Evolutionary conservation across 2,888 invertebrate species (phyloP), one percentile per base, ranked within the genome.

Genomic region (Lymantria monacha): DNA sequence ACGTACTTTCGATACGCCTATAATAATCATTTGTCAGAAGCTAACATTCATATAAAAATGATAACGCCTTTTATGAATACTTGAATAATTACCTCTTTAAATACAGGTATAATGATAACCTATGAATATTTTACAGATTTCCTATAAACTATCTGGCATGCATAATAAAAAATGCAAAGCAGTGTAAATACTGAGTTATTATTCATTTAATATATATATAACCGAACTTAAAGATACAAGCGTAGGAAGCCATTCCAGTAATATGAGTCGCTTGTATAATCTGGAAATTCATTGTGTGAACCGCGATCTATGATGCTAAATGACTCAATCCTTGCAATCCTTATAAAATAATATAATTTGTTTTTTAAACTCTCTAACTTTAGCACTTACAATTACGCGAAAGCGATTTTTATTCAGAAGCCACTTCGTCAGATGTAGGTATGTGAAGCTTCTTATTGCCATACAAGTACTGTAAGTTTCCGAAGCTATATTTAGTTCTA

Each of bases 131-230:
- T 81, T 85, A 85, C 83, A 85, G 69, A 69, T 80, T 70, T 81
- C 88, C 87, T 87, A 87, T 80, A 70, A 78, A 67, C 88, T 89
- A 87, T 79, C 83, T 83, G 76, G 83, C 91, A 91, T 91, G 91
- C 91, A 91, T 81, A 86, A 81, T 85, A 83, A 82, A 89, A 83
- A 88, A 87, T 88, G 91, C 91, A 85, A 91, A 91, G 91, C 91
- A 78, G 88, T 90, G 88, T 83, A 80, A 76, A 76, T 80, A 69
- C 69, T 69, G 75, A 79, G 67, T 78, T 76, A 79, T 73, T 64
- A 62, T 76, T 79, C 68, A 61, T 69, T 76, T 66, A 69, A 74
- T 63, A 70, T 22, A n/a, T 74, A 76, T 60, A 66, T 74, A 79
- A 81, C 73, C 72, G 77, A 89, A 86, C 76, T 85, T 66, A 85